Evolutionary conservation across 2,797 vertebrate genomes (phyloP).

Genomic region (Momotus momota): DNA sequence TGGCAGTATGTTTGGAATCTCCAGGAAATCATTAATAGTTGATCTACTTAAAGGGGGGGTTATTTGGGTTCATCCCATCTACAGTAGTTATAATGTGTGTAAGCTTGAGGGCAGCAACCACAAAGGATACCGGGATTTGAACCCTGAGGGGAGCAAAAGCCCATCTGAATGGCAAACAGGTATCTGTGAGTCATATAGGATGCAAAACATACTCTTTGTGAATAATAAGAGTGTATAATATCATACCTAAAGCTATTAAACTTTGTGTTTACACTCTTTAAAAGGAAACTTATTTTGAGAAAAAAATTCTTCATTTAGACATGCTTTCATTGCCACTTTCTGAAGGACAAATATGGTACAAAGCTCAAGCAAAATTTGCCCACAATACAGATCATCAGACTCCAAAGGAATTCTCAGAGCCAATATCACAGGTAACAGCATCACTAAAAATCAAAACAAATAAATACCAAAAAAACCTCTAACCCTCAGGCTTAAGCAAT

Average conservation of each 20-base stretch:
- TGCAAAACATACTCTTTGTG: not conserved
- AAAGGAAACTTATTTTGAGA: not conserved
- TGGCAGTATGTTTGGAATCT: constrained; percentile 25
- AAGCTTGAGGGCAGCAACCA: not conserved
- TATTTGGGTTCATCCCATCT: not conserved
- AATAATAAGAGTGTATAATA: not conserved
- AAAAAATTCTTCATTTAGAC: not conserved
- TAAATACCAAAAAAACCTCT: not conserved
- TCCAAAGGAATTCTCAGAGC: not conserved
- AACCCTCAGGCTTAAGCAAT: not conserved
- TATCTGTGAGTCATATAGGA: not conserved
- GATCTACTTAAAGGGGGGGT: not conserved
- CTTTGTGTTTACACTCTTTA: not conserved
- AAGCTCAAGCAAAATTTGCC: not conserved
- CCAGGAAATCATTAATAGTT: constrained; percentile 51
- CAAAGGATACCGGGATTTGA: not conserved
- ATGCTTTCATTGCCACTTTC: not conserved
- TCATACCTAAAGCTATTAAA: not conserved
- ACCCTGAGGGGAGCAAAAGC: not conserved
- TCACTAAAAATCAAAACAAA: not conserved
- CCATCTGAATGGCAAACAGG: not conserved
- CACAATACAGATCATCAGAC: not conserved
- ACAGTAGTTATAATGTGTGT: not conserved
- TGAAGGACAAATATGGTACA: not conserved
- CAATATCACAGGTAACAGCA: not conserved